phyloP scores from a whole-genome alignment of 2,113 vertebrate genomes.

The Chaetorhynchus papuensis region DNA sequence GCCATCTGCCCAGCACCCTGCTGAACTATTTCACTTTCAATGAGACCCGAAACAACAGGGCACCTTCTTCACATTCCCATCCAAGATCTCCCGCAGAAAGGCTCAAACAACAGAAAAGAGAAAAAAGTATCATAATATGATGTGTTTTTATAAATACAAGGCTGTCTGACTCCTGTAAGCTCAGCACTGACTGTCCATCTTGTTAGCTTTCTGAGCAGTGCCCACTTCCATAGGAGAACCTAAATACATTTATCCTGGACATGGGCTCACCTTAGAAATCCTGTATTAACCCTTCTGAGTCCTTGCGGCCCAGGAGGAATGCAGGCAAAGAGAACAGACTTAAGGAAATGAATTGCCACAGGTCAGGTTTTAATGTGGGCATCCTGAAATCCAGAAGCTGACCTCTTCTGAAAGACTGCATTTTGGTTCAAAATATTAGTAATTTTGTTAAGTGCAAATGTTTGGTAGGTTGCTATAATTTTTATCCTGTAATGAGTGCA shows the following conservation, averaged over 20 bases:
- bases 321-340: neutral
- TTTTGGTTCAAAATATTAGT: neutral
- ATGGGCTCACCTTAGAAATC: neutral
- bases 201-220: neutral
- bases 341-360: neutral
- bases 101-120: neutral
- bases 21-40: neutral
- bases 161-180: neutral
- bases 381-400: neutral
- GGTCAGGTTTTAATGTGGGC: neutral
- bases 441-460: neutral
- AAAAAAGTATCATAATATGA: neutral
- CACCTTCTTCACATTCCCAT: neutral
- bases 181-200: rapidly evolving
- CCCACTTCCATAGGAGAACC: neutral
- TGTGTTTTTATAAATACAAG: neutral
- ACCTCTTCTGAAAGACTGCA: neutral
- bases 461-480: neutral
- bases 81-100: neutral
- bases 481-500: neutral
- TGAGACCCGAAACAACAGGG: neutral
- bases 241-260: neutral
- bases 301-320: neutral
- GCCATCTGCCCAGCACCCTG: neutral
- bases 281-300: neutral